phyloP scores from a whole-genome alignment of 2,113 vertebrate genomes.

The Syrmaticus mikado region DNA sequence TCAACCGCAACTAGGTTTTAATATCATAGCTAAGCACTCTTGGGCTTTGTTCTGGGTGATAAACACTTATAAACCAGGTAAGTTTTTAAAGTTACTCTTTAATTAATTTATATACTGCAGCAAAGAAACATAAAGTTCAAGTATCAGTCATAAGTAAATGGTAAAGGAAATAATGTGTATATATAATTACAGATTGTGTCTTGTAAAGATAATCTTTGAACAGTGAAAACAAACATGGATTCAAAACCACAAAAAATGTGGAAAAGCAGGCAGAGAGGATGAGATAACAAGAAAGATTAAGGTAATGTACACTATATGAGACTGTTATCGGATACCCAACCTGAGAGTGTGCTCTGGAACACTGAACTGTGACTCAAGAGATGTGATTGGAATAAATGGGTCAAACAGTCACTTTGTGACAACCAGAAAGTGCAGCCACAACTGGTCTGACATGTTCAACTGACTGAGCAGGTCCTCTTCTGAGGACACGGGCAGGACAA shows the following conservation, averaged over 20 bases:
- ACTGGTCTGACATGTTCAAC: background rate
- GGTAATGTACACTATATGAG: constrained; percentile 22
- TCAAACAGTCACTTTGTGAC: background rate
- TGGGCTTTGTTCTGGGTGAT: background rate
- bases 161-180: background rate
- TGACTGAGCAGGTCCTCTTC: background rate
- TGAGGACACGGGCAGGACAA: background rate
- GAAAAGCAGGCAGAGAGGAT: background rate
- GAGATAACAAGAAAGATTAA: constrained; percentile 47
- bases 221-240: constrained; percentile 36
- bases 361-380: background rate
- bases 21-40: background rate
- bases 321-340: constrained; percentile 35
- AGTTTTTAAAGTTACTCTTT: background rate
- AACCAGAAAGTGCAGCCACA: background rate
- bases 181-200: background rate
- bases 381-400: background rate
- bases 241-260: constrained; percentile 15
- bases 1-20: background rate
- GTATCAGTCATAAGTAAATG: constrained; percentile 18
- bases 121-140: constrained; percentile 29
- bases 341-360: background rate
- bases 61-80: constrained; percentile 32
- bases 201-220: constrained; percentile 48
- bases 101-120: background rate